phyloP scores from a whole-genome alignment of 2,113 vertebrate genomes.

The Heptranchias perlo region DNA sequence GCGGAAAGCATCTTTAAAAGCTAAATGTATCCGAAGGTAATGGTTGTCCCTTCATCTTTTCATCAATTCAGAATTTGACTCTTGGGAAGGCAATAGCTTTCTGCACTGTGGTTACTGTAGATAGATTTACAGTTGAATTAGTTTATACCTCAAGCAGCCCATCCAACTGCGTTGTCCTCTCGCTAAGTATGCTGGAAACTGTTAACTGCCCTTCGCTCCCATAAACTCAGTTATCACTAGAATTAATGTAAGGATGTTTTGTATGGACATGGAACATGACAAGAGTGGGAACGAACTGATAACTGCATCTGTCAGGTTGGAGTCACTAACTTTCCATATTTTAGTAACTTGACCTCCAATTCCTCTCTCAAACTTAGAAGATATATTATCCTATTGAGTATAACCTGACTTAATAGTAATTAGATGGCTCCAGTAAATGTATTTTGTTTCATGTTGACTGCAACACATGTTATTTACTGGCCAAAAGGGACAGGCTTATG shows the following conservation, averaged over 20 bases:
- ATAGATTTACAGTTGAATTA: neutral
- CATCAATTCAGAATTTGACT: neutral
- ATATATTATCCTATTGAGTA: neutral
- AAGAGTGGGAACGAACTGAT: neutral
- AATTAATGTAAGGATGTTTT: neutral
- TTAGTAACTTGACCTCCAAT: neutral
- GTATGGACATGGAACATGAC: no score
- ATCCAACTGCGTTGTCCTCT: neutral
- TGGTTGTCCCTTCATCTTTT: neutral
- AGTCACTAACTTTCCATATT: neutral
- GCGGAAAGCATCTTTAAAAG: constrained; percentile 63
- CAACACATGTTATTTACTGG: neutral
- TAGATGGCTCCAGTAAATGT: neutral
- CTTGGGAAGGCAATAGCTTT: neutral
- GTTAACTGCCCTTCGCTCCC: neutral
- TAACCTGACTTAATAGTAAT: neutral
- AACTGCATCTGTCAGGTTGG: neutral
- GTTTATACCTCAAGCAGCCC: neutral
- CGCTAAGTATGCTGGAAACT: neutral
- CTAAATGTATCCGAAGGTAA: constrained; percentile 77
- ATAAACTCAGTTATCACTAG: neutral
- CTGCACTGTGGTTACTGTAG: neutral
- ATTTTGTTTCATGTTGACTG: neutral
- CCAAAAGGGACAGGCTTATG: neutral
- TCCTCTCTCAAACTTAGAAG: neutral